These are phyloP conservation scores for Acrocera orbiculus DNA, from an alignment of 2,888 invertebrate species.

Conservation along the genomic window DNA sequence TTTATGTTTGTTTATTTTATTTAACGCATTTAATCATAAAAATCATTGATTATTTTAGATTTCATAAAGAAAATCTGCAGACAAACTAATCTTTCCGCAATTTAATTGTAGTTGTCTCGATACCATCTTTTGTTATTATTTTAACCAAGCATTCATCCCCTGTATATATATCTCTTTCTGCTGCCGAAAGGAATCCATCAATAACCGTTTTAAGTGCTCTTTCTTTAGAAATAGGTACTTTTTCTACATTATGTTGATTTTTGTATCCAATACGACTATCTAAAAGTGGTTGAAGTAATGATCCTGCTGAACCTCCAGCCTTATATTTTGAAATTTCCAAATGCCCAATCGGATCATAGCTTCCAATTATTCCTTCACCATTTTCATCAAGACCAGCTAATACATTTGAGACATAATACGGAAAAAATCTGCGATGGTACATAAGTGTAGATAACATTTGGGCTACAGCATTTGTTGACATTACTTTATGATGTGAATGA, in stretches of 20 bases:
- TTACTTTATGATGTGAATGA: slow-evolving; percentile 83
- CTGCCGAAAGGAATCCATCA: slow-evolving; percentile 94
- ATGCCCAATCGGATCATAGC: slow-evolving; percentile 95
- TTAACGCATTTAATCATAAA: too few species aligned
- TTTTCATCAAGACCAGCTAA: slow-evolving; percentile 85
- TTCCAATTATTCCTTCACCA: slow-evolving; percentile 87
- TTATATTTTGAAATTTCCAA: slow-evolving; percentile 69
- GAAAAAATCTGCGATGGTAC: slow-evolving; percentile 95
- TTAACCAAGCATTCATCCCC: slow-evolving; percentile 80
- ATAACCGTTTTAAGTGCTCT: slow-evolving; percentile 72
- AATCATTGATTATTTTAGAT: too few species aligned
- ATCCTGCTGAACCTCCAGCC: slow-evolving; percentile 82
- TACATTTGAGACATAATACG: slow-evolving; percentile 91
- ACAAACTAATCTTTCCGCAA: slow-evolving; percentile 88
- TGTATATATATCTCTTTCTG: slow-evolving; percentile 94
- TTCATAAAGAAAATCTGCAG: too few species aligned
- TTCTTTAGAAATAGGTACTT: slow-evolving; percentile 50
- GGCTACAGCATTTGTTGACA: slow-evolving; percentile 83
- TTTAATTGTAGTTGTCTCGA: slow-evolving; percentile 49
- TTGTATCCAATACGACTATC: slow-evolving; percentile 90
- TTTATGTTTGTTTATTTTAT: too few species aligned
- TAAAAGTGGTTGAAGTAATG: slow-evolving; percentile 80
- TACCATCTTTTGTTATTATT: slow-evolving; percentile 75
- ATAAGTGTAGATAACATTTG: slow-evolving; percentile 93
- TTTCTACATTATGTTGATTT: slow-evolving; percentile 48